Conservation (phyloP, 2,113 vertebrate genomes). For the Scortum barcoo region DNA sequence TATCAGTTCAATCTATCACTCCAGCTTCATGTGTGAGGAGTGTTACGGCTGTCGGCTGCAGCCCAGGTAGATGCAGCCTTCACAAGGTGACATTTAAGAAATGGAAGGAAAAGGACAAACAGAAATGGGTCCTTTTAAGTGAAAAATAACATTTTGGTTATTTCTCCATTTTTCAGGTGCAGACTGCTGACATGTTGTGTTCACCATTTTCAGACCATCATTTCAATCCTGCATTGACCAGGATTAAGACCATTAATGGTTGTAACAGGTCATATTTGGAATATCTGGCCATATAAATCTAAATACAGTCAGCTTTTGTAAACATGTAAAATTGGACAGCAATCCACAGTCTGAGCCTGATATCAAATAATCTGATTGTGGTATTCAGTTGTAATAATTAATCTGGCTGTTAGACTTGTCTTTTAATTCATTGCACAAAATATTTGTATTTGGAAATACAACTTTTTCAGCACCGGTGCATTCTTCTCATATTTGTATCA, state of each 20-base stretch:
- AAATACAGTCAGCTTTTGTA: neutral
- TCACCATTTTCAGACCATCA: constrained; percentile 5
- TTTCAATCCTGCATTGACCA: neutral
- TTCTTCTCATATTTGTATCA: neutral
- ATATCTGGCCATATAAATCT: neutral
- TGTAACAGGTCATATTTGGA: neutral
- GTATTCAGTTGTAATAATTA: neutral
- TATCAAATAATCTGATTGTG: neutral
- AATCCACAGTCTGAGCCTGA: neutral
- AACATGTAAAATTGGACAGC: neutral
- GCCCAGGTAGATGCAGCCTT: neutral
- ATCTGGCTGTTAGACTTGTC: neutral
- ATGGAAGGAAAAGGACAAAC: constrained; percentile 29
- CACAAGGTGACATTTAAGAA: constrained; percentile 55
- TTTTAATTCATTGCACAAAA: neutral
- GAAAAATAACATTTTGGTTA: constrained; percentile 19
- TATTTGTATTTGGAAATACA: neutral
- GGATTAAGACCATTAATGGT: neutral
- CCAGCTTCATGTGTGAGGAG: neutral
- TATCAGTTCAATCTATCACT: neutral
- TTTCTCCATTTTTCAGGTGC: neutral
- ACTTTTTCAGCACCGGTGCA: neutral
- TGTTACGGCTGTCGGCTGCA: neutral
- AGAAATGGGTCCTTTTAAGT: constrained; percentile 36
- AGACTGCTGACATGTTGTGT: neutral